Evolutionary conservation across 1,140 invertebrate genomes (phyloP), one percentile per base, ranked within the genome.

Genomic region (Pygmarrhopalites habei): DNA sequence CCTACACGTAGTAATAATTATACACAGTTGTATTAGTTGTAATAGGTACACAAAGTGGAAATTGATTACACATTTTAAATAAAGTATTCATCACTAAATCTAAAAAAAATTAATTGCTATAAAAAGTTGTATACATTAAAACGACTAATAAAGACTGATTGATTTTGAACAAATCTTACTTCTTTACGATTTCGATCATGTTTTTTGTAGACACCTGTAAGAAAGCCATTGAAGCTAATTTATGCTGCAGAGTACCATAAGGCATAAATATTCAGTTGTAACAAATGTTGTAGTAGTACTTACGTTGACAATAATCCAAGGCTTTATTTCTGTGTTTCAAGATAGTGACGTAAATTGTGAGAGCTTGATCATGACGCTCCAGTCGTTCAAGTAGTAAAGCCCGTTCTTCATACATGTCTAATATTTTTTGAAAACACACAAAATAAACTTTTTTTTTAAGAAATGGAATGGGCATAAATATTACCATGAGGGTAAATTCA

Each of bases 341-440:
- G 71, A 80, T 85, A 79, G 81, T 88, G 71, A 95, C 83, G 74
- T 97, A 98, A 73, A 98, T 93, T 0, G 86, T 85, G 44, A 99
- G 77, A 2, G 90, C 93, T 75, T 97, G 88, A 73, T 97, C 87
- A 78, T 95, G 89, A 46, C 85, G 78, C 7, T 88, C 90, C 1
- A 97, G 78, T 69, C 89, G 85, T 2, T 92, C 94, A 19, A 96
- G 77, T 60, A 98, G 85, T 29, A 98, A 83, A 0, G 95, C 94
- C 60, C 92, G 80, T 78, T 98, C 96, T 76, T 97, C 92, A 74
- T 90, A 87, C 63, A 98, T 80, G 67, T 75, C 80, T 82, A 61
- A 2, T 75, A 74, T n/a, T n/a, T n/a, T 60, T 67, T 52, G 63
- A 70, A 65, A 7, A 60, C 51, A 64, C 32, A 14, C 2, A 49